phyloP scores from a whole-genome alignment of 30 jellyfish, hydroid and myxozoan genomes.

The Cassiopea xamachana region DNA sequence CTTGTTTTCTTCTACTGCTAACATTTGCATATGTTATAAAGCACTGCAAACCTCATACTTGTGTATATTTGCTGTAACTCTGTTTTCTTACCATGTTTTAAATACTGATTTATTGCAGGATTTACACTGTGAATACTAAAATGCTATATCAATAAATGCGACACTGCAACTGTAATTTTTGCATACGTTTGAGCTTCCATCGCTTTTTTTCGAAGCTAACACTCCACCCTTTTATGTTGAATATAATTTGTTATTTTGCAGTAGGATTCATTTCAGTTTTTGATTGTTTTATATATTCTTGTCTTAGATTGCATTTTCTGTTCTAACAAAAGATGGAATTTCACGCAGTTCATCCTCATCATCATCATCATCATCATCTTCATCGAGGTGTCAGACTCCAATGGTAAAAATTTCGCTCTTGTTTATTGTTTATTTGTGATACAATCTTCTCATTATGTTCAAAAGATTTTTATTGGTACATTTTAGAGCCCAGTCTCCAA shows the following conservation, averaged over 20 bases:
- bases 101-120: too few species aligned
- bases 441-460: background rate
- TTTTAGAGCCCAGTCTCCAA: too few species aligned
- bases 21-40: too few species aligned
- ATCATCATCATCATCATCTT: conserved; percentile 13
- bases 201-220: too few species aligned
- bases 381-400: conserved; percentile 61
- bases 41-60: too few species aligned
- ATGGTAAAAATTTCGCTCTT: conserved; percentile 19
- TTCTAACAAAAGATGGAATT: background rate
- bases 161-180: background rate
- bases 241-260: background rate
- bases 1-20: too few species aligned
- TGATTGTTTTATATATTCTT: background rate
- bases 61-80: too few species aligned
- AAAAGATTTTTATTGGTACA: too few species aligned
- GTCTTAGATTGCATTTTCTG: conserved; percentile 52
- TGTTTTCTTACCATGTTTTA: too few species aligned
- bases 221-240: background rate
- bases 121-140: too few species aligned
- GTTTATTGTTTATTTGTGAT: background rate
- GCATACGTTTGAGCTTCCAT: too few species aligned
- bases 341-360: conserved; percentile 4
- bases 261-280: background rate
- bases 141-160: too few species aligned